Evolutionary conservation across 2,888 invertebrate genomes (phyloP), one percentile per base, ranked within the genome.

Genomic region (Zonitis immaculata): DNA sequence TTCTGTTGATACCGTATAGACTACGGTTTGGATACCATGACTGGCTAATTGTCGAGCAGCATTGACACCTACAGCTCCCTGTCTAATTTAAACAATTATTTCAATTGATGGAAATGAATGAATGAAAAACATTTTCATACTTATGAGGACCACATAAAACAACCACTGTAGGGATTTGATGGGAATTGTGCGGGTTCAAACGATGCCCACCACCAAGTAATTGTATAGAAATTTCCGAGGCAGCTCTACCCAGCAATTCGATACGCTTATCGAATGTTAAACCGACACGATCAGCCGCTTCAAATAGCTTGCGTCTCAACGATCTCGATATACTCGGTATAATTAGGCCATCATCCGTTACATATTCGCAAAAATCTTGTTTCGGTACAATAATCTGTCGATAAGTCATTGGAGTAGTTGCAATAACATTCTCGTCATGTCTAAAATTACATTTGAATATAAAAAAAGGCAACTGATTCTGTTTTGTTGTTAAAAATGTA

Each of bases 341-440:
- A 49, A 86, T 78, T 49, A 91, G 78, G 44, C 91, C 94, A 68
- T 87, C 86, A 77, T 95, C 94, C 68, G 86, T 89, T 12, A 86
- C 86, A 78, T 87, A 89, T 73, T 85, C 84, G 61, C 76, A 76
- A 47, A 75, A 69, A 66, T 81, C 80, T 63, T 82, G 78, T 64
- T 80, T 77, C n/a, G 89, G 88, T 60, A 89, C 83, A 54, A 79
- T 78, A 58, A 92, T 89, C 73, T 87, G 87, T 47, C 86, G 80
- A 64, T 83, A 80, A 18, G 82, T 80, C 6, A 83, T 79, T 3
- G 87, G 85, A 55, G 80, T 77, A 12, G 84, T 78, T 47, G 81
- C 82, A 56, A 95, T 81, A 52, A 94, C 83, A 63, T 91, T 92
- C 78, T 95, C 90, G 79, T 94, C 91, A 76, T 89, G 91, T 6